These are phyloP conservation scores for Heliothis subflexa DNA, from an alignment of 1,140 invertebrate species.

Conservation along the genomic window DNA sequence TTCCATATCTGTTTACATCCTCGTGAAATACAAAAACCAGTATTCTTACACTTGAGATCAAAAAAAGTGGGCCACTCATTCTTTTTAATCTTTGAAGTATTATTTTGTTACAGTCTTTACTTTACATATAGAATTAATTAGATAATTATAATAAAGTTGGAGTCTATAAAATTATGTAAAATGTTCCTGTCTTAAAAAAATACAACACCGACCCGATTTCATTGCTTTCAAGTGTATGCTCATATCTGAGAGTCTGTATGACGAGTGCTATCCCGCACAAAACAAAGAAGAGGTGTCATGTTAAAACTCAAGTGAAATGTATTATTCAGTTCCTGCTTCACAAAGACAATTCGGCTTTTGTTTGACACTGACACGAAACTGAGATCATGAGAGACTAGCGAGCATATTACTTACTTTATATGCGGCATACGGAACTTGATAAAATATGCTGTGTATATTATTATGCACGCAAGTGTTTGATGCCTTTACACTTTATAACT, in stretches of 20 bases:
- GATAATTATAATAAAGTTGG: too few species aligned
- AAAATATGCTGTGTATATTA: slow-evolving; percentile 33
- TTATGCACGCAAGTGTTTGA: not conserved
- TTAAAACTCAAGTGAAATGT: slow-evolving; percentile 65
- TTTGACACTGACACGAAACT: slow-evolving; percentile 48
- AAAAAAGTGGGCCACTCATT: too few species aligned
- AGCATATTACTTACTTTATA: slow-evolving; percentile 46
- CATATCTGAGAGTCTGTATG: slow-evolving; percentile 49
- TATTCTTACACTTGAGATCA: too few species aligned
- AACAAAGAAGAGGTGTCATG: slow-evolving; percentile 61
- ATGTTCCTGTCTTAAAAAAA: too few species aligned
- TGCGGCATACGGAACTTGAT: slow-evolving; percentile 37
- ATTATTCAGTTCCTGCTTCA: slow-evolving; percentile 59
- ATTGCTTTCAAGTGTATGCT: slow-evolving; percentile 18
- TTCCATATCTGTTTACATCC: slow-evolving; percentile 4
- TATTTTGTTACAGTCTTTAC: too few species aligned
- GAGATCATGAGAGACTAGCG: slow-evolving; percentile 43
- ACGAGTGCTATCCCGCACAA: slow-evolving; percentile 46
- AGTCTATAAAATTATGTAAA: too few species aligned
- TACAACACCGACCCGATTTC: too few species aligned
- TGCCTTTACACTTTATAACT: not conserved
- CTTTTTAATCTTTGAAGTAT: too few species aligned
- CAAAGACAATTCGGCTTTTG: slow-evolving; percentile 60
- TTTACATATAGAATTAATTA: too few species aligned
- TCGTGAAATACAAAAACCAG: not conserved